phyloP scores from a whole-genome alignment of 1,140 invertebrate species.

The Globodera rostochiensis region DNA sequence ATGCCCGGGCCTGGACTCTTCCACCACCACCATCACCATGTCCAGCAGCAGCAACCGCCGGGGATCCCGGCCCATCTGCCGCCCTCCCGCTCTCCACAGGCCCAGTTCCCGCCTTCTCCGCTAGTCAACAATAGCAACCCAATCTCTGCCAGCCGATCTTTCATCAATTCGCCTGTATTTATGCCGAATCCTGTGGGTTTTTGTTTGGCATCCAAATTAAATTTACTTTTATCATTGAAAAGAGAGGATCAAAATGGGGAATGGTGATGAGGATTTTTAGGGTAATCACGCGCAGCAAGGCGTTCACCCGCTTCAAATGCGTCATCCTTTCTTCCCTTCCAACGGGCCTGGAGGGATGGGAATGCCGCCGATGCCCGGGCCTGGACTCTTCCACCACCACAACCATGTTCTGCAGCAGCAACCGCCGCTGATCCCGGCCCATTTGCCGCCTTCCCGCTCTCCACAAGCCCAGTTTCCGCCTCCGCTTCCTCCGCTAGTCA shows the following conservation, averaged over 20 bases:
- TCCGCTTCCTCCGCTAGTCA: slow-evolving; percentile 5
- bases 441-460: slow-evolving; percentile 13
- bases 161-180: slow-evolving; percentile 23
- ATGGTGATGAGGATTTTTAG: not conserved
- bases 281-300: not conserved
- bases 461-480: slow-evolving; percentile 6
- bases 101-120: slow-evolving; percentile 1
- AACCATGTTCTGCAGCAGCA: slow-evolving; percentile 3
- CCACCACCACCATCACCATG: not conserved
- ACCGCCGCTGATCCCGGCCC: slow-evolving; percentile 1
- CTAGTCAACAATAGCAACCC: slow-evolving; percentile 16
- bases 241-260: no score
- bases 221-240: not conserved
- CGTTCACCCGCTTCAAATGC: slow-evolving; percentile 13
- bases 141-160: slow-evolving; percentile 2
- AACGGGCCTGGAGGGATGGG: slow-evolving; percentile 8
- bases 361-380: slow-evolving; percentile 1
- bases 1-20: not conserved
- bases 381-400: slow-evolving; percentile 1
- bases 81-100: not conserved
- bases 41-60: slow-evolving; percentile 6
- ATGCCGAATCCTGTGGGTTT: slow-evolving; percentile 18
- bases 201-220: no score
- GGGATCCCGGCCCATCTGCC: not conserved
- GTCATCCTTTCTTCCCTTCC: slow-evolving; percentile 4